These are phyloP conservation scores for Ammodytes dubius DNA, from an alignment of 2,113 vertebrate species.

Conservation along the genomic window DNA sequence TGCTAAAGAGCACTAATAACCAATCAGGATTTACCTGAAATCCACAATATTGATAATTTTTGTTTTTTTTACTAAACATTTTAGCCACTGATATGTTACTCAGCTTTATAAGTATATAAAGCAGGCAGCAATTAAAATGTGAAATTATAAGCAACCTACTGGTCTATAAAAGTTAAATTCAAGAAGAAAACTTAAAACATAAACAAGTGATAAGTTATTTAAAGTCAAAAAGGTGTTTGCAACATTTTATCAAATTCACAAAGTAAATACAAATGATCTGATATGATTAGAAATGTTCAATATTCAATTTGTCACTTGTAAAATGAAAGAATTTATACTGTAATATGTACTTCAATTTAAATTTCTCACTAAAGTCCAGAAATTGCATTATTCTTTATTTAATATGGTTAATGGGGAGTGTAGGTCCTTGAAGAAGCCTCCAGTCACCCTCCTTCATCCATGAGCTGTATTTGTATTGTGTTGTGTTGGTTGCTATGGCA, in stretches of 20 bases:
- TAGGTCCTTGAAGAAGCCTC: background rate
- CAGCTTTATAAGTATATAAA: background rate
- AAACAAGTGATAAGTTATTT: background rate
- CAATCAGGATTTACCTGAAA: background rate
- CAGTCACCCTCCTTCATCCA: background rate
- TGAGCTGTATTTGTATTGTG: background rate
- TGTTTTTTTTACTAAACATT: background rate
- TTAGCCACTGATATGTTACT: background rate
- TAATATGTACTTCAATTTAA: no score
- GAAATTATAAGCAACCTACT: no score
- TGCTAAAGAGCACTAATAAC: background rate
- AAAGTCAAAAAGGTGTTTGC: no score
- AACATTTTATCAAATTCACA: no score
- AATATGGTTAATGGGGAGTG: background rate
- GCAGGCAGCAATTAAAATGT: background rate
- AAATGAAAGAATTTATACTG: no score
- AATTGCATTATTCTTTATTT: no score
- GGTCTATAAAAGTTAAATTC: background rate
- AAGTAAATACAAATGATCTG: no score
- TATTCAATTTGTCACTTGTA: no score
- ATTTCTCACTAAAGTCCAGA: no score
- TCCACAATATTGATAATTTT: background rate
- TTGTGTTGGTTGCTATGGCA: constrained; percentile 22
- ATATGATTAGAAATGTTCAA: no score
- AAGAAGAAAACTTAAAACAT: background rate